Percentiles rank a stretch among this genome's conserved stretches.
Conservation (phyloP, 30 jellyfish, hydroid and myxozoan genomes). For the Pseudorhiza aurosa region DNA sequence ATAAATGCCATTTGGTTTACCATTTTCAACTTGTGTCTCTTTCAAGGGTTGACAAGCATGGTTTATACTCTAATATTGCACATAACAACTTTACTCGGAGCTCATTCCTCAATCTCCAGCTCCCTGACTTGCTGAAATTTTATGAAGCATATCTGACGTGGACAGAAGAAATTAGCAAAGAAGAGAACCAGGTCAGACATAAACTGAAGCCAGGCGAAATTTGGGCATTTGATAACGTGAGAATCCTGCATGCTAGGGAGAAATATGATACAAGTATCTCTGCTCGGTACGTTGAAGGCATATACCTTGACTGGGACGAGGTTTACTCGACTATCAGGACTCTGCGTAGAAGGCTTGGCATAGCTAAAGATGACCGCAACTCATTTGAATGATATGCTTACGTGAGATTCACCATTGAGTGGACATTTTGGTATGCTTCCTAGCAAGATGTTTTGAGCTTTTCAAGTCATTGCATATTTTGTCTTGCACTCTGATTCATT, state of each 20-base stretch:
- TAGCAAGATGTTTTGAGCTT: no score
- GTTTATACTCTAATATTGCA: constrained; percentile 33
- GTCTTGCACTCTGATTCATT: no score
- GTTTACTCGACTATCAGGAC: constrained; percentile 35
- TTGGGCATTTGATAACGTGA: constrained; percentile 64
- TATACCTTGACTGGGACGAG: constrained; percentile 89
- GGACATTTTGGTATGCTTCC: no score
- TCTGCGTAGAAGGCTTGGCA: constrained; percentile 38
- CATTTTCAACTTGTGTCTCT: background rate
- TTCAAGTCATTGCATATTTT: no score
- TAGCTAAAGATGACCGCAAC: constrained; percentile 13
- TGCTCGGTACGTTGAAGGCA: constrained; percentile 65
- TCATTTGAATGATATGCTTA: no score
- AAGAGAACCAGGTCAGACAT: constrained; percentile 18
- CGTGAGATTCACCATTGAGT: no score
- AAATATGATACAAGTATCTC: constrained; percentile 28
- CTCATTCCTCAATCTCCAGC: constrained; percentile 68
- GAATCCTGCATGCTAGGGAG: constrained; percentile 79
- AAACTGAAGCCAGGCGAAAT: constrained; percentile 80
- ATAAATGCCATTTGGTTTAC: no score
- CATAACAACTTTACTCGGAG: constrained; percentile 73
- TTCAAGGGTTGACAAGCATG: constrained; percentile 57
- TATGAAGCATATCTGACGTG: constrained; percentile 53
- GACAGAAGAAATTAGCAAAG: constrained; percentile 17
- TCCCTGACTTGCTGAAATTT: constrained; percentile 38